A percentile compares a stretch with the other conserved stretches of the same genome.
Conservation (phyloP, 2,113 vertebrate genomes). For the Apodemus sylvaticus region DNA sequence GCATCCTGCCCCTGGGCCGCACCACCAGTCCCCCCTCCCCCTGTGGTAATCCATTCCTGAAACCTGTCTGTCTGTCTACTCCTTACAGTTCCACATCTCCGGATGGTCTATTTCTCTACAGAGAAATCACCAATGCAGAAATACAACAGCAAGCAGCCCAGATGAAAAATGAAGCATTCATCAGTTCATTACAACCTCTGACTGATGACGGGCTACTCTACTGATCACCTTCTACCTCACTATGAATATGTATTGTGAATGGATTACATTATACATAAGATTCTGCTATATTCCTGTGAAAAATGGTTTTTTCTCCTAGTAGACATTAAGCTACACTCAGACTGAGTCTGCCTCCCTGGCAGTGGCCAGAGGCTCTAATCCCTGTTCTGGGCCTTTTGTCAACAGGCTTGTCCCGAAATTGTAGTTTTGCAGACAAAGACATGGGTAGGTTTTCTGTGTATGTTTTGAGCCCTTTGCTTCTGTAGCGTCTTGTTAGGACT, state of each 20-base stretch:
- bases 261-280: background rate
- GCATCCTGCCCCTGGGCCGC: background rate
- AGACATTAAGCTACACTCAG: background rate
- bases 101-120: background rate
- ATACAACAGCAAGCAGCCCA: no score
- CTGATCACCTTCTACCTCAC: background rate
- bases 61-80: background rate
- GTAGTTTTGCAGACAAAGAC: background rate
- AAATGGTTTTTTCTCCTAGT: constrained; percentile 1
- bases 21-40: no score
- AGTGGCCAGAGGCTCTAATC: background rate
- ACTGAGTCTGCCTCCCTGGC: background rate
- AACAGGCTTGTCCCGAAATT: background rate
- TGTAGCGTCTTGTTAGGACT: background rate
- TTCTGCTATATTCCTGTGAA: background rate
- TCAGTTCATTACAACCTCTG: background rate
- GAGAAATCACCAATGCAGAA: background rate
- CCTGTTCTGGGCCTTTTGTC: background rate
- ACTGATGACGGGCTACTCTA: background rate
- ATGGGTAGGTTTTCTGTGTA: background rate
- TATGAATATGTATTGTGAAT: background rate
- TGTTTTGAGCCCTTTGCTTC: background rate
- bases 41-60: background rate
- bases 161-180: background rate
- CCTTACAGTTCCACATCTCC: background rate